Percentiles rank a stretch among this genome's conserved stretches.
These are phyloP conservation scores for Idris sp. DNA, from an alignment of 1,140 invertebrate species.

Conservation along the genomic window DNA sequence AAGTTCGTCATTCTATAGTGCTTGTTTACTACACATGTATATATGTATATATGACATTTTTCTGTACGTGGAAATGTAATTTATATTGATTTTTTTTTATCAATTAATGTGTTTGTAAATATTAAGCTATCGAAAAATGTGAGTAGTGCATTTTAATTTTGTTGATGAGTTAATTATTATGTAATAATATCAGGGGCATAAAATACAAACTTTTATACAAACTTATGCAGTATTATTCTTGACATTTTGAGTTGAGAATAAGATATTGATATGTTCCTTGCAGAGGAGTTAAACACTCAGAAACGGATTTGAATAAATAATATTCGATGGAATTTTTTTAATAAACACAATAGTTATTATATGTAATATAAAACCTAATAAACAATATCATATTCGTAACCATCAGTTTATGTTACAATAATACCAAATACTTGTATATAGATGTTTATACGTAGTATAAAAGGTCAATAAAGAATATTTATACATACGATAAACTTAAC, in stretches of 20 bases:
- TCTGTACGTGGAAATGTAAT: conserved; percentile 4
- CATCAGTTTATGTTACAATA: conserved; percentile 63
- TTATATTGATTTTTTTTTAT: no score
- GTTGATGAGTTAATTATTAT: conserved; percentile 14
- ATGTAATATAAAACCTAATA: conserved; percentile 1
- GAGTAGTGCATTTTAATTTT: neutral
- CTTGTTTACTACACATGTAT: conserved; percentile 9
- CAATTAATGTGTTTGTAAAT: no score
- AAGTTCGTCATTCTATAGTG: no score
- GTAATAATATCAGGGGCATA: neutral
- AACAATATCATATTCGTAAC: conserved; percentile 18
- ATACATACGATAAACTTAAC: conserved; percentile 60
- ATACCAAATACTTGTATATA: conserved; percentile 71
- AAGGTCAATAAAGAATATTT: conserved; percentile 65
- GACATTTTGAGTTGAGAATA: neutral
- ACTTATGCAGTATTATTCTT: no score
- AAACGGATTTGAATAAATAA: no score
- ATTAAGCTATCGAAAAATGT: no score
- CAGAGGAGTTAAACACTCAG: no score
- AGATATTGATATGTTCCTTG: no score
- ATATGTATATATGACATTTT: conserved; percentile 34
- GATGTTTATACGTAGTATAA: conserved; percentile 58
- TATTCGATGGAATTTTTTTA: no score
- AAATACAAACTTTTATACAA: conserved; percentile 12
- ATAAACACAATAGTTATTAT: no score